Percentiles rank a stretch among this genome's conserved stretches.
phyloP scores from a whole-genome alignment of 2,797 vertebrate genomes.

The Tenualosa ilisha region DNA sequence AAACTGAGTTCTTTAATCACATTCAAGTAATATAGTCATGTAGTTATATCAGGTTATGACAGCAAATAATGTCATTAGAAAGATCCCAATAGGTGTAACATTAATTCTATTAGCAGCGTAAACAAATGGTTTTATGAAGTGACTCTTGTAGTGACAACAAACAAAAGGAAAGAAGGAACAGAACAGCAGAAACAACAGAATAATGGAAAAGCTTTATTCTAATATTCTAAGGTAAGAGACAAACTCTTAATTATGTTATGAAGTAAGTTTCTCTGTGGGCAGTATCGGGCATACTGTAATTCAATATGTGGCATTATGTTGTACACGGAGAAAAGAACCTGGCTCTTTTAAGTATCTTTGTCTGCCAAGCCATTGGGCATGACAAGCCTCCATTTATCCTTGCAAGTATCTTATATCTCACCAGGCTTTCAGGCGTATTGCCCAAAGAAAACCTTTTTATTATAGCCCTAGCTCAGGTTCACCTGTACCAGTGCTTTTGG shows the following conservation, averaged over 20 bases:
- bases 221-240: background rate
- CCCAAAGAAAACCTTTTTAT: constrained; percentile 24
- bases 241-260: background rate
- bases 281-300: background rate
- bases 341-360: constrained; percentile 2
- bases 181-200: background rate
- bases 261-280: constrained; percentile 5
- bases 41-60: too few relatives aligned
- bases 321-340: background rate
- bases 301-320: background rate
- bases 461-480: constrained; percentile 29
- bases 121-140: background rate
- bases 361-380: constrained; percentile 4
- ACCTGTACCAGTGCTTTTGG: background rate
- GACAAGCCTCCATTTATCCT: constrained; percentile 6
- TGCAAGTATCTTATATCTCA: constrained; percentile 19
- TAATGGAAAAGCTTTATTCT: background rate
- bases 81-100: background rate
- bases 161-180: background rate
- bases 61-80: background rate
- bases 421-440: constrained; percentile 33
- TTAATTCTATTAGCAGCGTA: background rate
- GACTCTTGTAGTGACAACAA: background rate
- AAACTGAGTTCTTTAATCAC: background rate
- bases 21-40: background rate